Base-by-base conservation (phyloP, 2,888 invertebrate species). In the Idaea biselata region DNA sequence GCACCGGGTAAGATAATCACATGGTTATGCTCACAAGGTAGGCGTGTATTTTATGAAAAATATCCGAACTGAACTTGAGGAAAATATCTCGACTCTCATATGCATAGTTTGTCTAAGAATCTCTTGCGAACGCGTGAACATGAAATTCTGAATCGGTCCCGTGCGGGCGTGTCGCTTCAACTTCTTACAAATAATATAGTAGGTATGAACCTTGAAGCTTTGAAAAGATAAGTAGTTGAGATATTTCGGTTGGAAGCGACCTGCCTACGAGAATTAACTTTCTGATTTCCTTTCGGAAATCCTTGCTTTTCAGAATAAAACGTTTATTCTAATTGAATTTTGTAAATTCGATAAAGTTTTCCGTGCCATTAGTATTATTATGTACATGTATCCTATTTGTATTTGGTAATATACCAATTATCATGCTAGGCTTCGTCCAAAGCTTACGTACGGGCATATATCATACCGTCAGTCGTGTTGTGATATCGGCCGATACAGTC, bases 31-130 rank as follows among this genome's bases (percentile, higher is more conserved):
- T 44, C 14, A 11, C 11, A 79, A 79, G 73, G 68, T 68, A 66
- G 69, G 68, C 68, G 65, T 71, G 64, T 68, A 73, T 73, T 73
- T 75, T 61, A 59, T 61, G 68, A 64, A 68, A 70, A 77, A 78
- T 77, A 75, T 76, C 68, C 69, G 62, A 67, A 72, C 72, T 70
- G 69, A 74, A 74, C 72, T 76, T 69, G 61, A 68, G 65, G 67
- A 75, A 75, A 75, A 76, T 77, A 72, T 76, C 73, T 73, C 67
- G 66, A 68, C 74, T 74, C 76, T 83, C 78, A 73, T 82, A 84
- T 84, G 80, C 82, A 84, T 86, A 86, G 81, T 86, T 85, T 81
- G 83, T 80, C 79, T 82, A 83, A 64, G 84, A 85, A 81, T 80
- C 79, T 78, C 73, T 73, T 70, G 75, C 71, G 70, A 75, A 80